A percentile compares a stretch with the other conserved stretches of the same genome.
Conservation (phyloP, 23 tunicate genomes). For the Ascidia mentula region DNA sequence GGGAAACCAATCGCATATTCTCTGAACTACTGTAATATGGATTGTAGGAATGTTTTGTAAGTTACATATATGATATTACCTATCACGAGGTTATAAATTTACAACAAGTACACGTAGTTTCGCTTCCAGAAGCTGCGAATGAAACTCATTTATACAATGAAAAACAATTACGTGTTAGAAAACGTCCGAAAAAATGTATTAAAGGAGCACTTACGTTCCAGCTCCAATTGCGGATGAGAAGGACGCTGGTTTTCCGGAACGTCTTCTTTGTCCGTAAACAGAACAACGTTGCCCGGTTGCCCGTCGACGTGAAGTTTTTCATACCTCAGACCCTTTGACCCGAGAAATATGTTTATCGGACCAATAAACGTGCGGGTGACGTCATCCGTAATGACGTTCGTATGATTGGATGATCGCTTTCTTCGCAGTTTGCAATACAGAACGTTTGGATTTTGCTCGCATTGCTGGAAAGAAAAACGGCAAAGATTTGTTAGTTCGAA, state of each 20-base stretch:
- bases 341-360: slow-evolving; percentile 1
- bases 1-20: too few relatives aligned
- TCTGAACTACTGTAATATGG: too few relatives aligned
- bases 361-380: not conserved
- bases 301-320: not conserved
- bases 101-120: too few relatives aligned
- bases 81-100: too few relatives aligned
- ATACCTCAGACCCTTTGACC: not conserved
- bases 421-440: not conserved
- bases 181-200: too few relatives aligned
- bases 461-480: not conserved
- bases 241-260: not conserved
- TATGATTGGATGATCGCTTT: not conserved
- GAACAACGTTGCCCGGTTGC: not conserved
- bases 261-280: not conserved
- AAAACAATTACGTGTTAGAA: too few relatives aligned
- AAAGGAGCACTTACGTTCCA: too few relatives aligned
- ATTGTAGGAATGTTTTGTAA: too few relatives aligned
- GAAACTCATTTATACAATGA: too few relatives aligned
- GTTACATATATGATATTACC: too few relatives aligned
- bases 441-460: not conserved
- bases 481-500: too few relatives aligned
- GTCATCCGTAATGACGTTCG: not conserved
- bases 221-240: not conserved
- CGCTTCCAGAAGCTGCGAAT: too few relatives aligned